Evolutionary conservation across 2,888 invertebrate genomes (phyloP).

Genomic region (Eumerus sabulonum): DNA sequence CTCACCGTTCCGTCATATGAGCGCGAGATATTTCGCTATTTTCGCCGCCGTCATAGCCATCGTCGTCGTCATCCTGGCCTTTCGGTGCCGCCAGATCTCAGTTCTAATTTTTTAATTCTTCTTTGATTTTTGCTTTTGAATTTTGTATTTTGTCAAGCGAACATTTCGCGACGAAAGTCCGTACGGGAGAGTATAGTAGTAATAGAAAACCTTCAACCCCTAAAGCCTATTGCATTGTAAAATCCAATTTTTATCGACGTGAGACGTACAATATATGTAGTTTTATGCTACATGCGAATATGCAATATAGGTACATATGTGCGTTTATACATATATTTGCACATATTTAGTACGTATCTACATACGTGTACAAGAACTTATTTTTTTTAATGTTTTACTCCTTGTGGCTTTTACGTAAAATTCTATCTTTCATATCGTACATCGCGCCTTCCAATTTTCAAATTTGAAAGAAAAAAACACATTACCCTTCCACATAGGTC

Average conservation of each 20-base stretch:
- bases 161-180: slow-evolving; percentile 62
- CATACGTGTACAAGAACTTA: too few relatives aligned
- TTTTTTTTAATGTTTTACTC: too few relatives aligned
- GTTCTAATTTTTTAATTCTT: slow-evolving; percentile 68
- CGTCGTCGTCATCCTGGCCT: slow-evolving; percentile 25
- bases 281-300: slow-evolving; percentile 18
- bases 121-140: slow-evolving; percentile 67
- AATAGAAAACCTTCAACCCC: slow-evolving; percentile 55
- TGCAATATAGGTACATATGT: slow-evolving; percentile 5
- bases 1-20: slow-evolving; percentile 23
- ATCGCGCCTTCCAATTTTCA: slow-evolving; percentile 5
- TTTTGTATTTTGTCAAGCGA: slow-evolving; percentile 68
- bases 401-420: too few relatives aligned
- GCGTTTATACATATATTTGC: slow-evolving; percentile 21
- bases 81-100: slow-evolving; percentile 39
- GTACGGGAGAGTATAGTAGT: slow-evolving; percentile 31
- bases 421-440: too few relatives aligned
- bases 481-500: slow-evolving; percentile 35
- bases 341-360: not conserved
- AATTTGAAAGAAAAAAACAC: slow-evolving; percentile 40
- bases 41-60: slow-evolving; percentile 1
- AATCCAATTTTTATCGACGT: slow-evolving; percentile 67
- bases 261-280: slow-evolving; percentile 25
- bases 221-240: slow-evolving; percentile 66
- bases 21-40: slow-evolving; percentile 46